These are phyloP conservation scores for Gymnoscopelus braueri DNA, from an alignment of 2,797 vertebrate species.

Conservation along the genomic window DNA sequence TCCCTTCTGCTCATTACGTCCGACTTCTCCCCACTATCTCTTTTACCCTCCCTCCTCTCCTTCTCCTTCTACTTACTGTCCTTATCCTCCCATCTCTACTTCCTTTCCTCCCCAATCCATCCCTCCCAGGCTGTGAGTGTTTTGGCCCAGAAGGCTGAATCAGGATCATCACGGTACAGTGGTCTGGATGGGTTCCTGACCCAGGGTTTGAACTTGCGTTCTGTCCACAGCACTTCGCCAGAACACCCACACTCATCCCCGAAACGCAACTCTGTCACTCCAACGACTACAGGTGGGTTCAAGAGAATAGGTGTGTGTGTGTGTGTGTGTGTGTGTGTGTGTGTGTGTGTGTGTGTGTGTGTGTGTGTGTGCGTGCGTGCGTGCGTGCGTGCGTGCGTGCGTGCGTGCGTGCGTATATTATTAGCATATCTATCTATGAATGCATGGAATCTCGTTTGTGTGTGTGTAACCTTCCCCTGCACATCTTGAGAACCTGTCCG, in stretches of 20 bases:
- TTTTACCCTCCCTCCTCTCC: background rate
- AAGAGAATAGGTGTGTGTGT: constrained; percentile 3
- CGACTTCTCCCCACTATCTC: constrained; percentile 24
- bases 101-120: constrained; percentile 30
- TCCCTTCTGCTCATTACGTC: constrained; percentile 13
- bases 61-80: constrained; percentile 5
- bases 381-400: constrained; percentile 1
- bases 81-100: constrained; percentile 6
- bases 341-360: background rate
- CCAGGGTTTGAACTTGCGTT: constrained; percentile 55
- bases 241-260: constrained; percentile 43
- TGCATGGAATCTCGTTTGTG: background rate
- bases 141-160: constrained; percentile 50
- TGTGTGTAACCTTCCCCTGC: background rate
- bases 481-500: too few species aligned
- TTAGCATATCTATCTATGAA: too few species aligned
- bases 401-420: background rate
- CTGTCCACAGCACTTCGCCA: constrained; percentile 27
- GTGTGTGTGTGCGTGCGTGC: constrained; percentile 1
- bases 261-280: constrained; percentile 22
- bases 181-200: constrained; percentile 63
- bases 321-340: constrained; percentile 10
- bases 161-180: constrained; percentile 48
- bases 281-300: constrained; percentile 56
- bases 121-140: constrained; percentile 60